Percentiles rank a stretch among this genome's conserved stretches.
These are phyloP conservation scores for Amorpha juglandis DNA, from an alignment of 2,888 invertebrate species.

Conservation along the genomic window DNA sequence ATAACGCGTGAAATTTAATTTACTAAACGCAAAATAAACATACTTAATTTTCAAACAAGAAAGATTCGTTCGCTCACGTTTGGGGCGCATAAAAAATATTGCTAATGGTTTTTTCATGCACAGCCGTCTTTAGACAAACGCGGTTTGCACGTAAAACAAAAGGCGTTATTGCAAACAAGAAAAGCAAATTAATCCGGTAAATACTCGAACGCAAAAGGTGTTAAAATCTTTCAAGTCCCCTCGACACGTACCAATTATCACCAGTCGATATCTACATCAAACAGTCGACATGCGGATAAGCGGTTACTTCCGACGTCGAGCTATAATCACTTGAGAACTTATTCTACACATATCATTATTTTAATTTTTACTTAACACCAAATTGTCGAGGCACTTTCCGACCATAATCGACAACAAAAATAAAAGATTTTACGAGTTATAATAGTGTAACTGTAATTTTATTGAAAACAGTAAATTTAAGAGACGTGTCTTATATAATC, in stretches of 20 bases:
- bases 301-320: conserved; percentile 57
- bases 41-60: neutral
- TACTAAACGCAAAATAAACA: conserved; percentile 4
- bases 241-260: conserved; percentile 80
- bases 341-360: conserved; percentile 7
- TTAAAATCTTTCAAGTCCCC: conserved; percentile 67
- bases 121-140: conserved; percentile 61
- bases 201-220: conserved; percentile 63
- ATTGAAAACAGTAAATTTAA: neutral
- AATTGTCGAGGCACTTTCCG: neutral
- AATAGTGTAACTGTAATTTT: neutral
- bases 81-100: conserved; percentile 32
- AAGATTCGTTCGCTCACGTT: neutral
- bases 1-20: neutral
- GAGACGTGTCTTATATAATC: neutral
- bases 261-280: conserved; percentile 66
- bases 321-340: conserved; percentile 26
- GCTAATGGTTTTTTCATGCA: conserved; percentile 57
- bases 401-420: neutral
- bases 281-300: conserved; percentile 53
- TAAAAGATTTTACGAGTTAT: neutral
- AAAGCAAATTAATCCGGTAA: conserved; percentile 59
- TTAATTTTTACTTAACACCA: conserved; percentile 10
- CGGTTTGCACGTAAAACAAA: conserved; percentile 65
- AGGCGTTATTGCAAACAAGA: conserved; percentile 68